Conservation (phyloP, 2,888 invertebrate species). For the Eupithecia subumbrata region DNA sequence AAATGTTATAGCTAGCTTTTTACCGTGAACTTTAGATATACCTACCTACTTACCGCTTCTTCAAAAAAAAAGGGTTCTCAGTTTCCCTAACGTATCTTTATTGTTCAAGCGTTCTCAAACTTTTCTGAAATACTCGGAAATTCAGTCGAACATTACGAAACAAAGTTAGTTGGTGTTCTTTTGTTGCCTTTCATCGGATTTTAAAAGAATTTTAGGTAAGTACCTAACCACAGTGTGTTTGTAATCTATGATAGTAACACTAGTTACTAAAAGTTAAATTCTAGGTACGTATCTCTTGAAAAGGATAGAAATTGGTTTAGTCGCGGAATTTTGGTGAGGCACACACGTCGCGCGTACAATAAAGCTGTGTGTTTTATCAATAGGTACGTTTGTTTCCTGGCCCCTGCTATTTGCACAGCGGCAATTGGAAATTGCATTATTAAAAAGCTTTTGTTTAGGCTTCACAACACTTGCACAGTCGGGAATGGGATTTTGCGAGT, state of each 20-base stretch:
- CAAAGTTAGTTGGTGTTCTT: neutral
- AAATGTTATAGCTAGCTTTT: neutral
- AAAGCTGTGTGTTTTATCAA: conserved; percentile 60
- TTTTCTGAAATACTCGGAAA: neutral
- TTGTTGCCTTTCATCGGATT: neutral
- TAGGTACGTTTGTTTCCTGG: conserved; percentile 57
- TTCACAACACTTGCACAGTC: conserved; percentile 70
- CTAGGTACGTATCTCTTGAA: neutral
- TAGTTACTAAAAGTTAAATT: too few relatives aligned
- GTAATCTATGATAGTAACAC: too few relatives aligned
- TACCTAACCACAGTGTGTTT: too few relatives aligned
- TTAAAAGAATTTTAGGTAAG: neutral
- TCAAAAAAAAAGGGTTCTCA: neutral
- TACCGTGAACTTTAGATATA: neutral
- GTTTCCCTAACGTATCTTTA: neutral
- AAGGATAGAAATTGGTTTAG: conserved; percentile 2
- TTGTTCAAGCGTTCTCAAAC: neutral
- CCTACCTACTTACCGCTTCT: neutral
- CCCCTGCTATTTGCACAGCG: conserved; percentile 79
- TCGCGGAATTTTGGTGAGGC: conserved; percentile 17
- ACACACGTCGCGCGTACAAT: conserved; percentile 42
- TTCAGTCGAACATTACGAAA: neutral
- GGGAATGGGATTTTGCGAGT: conserved; percentile 22
- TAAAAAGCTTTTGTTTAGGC: conserved; percentile 82
- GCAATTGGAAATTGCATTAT: conserved; percentile 85